These are phyloP conservation scores for Drosophila borealis DNA, from an alignment of 2,888 invertebrate genomes.

Conservation along the genomic window DNA sequence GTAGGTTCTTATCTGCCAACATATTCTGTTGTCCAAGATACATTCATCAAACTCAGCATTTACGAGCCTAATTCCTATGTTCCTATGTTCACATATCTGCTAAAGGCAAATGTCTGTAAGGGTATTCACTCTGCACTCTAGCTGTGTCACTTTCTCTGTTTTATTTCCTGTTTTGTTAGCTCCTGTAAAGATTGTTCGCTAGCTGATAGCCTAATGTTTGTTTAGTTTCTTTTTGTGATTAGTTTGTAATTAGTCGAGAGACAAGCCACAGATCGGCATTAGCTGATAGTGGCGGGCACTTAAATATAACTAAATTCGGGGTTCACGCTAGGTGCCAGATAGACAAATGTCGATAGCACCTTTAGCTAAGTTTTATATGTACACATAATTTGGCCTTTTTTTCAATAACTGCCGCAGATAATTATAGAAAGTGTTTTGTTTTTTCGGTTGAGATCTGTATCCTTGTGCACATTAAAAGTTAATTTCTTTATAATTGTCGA, in stretches of 20 bases:
- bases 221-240: slow-evolving; percentile 60
- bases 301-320: slow-evolving; percentile 35
- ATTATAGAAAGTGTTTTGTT: slow-evolving; percentile 59
- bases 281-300: slow-evolving; percentile 29
- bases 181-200: slow-evolving; percentile 61
- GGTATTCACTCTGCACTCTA: too few relatives aligned
- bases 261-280: slow-evolving; percentile 46
- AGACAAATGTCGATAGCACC: slow-evolving; percentile 76
- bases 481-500: slow-evolving; percentile 79
- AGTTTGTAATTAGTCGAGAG: slow-evolving; percentile 71
- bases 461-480: slow-evolving; percentile 72
- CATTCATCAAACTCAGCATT: too few relatives aligned
- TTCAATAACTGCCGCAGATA: slow-evolving; percentile 61
- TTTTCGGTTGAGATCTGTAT: slow-evolving; percentile 64
- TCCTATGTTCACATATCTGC: too few relatives aligned
- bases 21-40: too few relatives aligned
- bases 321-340: slow-evolving; percentile 59
- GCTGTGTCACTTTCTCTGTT: too few relatives aligned
- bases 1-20: too few relatives aligned
- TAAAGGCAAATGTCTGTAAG: too few relatives aligned
- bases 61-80: too few relatives aligned
- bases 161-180: slow-evolving; percentile 7
- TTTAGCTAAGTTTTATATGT: slow-evolving; percentile 13
- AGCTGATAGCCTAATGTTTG: slow-evolving; percentile 73
- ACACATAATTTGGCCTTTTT: slow-evolving; percentile 15